Evolutionary conservation across 2,888 invertebrate genomes (phyloP), one percentile per base, ranked within the genome.

Genomic region (Dryomyza anilis): DNA sequence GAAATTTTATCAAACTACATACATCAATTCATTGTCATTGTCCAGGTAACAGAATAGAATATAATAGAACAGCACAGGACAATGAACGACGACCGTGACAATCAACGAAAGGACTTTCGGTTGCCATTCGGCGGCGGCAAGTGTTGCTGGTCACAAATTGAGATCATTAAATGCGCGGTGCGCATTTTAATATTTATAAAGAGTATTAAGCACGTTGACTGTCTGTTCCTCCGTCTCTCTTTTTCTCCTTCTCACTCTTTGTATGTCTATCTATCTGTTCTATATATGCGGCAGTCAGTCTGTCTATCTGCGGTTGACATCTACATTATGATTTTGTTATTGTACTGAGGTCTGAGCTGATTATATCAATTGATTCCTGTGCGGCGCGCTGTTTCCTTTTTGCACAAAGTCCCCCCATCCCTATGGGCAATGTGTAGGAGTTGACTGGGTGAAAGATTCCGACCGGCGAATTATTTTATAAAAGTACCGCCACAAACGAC

Each of bases 131-230:
- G 19, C 12, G 10, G 27, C 3, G 23, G 6, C n/a, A 39, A n/a
- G 8, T n/a, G 7, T 58, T 61, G 16, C 45, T 45, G 57, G 43
- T 36, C 50, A 27, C 59, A 60, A 63, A 65, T 65, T 65, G 29
- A 27, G 52, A 60, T 67, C 67, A 67, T 67, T 67, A 63, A 43
- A 27, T 14, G 29, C 39, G 63, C n/a, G 29, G 43, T 45, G 33
- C 58, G 29, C 52, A 23, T 53, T 53, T 59, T 36, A 52, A 59
- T 39, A 58, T n/a, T n/a, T n/a, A n/a, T n/a, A n/a, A n/a, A n/a
- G n/a, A n/a, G n/a, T n/a, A n/a, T n/a, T n/a, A n/a, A n/a, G n/a
- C n/a, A n/a, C n/a, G n/a, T n/a, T n/a, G n/a, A n/a, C n/a, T n/a
- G n/a, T n/a, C n/a, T n/a, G n/a, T n/a, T n/a, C n/a, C n/a, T n/a